These are phyloP conservation scores for Oreochromis tanganicae DNA, from an alignment of 2,113 vertebrate species.

Conservation along the genomic window DNA sequence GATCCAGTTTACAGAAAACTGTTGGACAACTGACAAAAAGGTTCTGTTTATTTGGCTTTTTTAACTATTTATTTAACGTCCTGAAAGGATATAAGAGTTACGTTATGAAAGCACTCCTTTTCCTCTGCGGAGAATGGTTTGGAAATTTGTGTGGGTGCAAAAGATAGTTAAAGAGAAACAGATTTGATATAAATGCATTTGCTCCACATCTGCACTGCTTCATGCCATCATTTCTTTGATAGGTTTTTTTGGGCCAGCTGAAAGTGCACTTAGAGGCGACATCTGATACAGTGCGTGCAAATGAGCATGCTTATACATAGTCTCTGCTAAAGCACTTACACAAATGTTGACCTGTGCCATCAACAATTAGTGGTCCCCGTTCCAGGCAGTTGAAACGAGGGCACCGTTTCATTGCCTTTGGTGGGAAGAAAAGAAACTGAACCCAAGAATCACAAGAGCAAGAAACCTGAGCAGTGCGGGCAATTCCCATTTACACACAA, in stretches of 20 bases:
- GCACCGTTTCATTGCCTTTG: not conserved
- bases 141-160: not conserved
- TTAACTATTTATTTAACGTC: not conserved
- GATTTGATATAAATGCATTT: not conserved
- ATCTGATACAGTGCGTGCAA: conserved; percentile 30
- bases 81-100: fast-evolving
- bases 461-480: not conserved
- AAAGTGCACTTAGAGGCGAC: conserved; percentile 3
- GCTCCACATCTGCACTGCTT: not conserved
- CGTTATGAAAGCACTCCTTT: not conserved
- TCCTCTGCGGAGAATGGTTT: not conserved
- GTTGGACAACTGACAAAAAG: not conserved
- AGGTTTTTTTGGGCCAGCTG: not conserved
- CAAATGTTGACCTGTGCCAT: conserved; percentile 3
- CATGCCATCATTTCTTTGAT: not conserved
- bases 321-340: conserved; percentile 46
- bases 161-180: not conserved
- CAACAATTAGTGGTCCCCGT: conserved; percentile 1
- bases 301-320: not conserved
- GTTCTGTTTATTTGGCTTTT: not conserved
- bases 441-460: not conserved
- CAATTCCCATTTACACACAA: not conserved
- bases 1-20: not conserved
- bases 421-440: not conserved
- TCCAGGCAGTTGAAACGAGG: not conserved